phyloP scores from a whole-genome alignment of 2,888 invertebrate genomes.

The Linnaemya vulpina region DNA sequence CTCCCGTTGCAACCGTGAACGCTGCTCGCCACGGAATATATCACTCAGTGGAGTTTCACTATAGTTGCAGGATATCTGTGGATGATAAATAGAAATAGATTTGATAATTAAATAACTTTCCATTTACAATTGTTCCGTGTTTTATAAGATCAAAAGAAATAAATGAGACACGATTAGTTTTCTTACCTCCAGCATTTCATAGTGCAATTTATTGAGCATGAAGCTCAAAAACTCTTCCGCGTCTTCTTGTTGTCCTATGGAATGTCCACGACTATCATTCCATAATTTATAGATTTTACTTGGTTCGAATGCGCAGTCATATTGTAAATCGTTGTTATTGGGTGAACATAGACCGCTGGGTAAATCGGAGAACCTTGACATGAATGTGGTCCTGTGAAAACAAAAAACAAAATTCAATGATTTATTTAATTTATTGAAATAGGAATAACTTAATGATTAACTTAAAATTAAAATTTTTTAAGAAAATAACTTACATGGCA shows the following conservation, averaged over 20 bases:
- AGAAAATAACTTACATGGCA: slow-evolving; percentile 88
- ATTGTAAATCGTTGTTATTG: slow-evolving; percentile 85
- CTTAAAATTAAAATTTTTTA: slow-evolving; percentile 29
- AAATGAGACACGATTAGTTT: not conserved
- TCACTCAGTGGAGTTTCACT: slow-evolving; percentile 95
- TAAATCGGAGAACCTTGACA: slow-evolving; percentile 89
- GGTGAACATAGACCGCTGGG: slow-evolving; percentile 84
- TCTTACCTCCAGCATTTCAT: slow-evolving; percentile 95
- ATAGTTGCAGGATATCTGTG: slow-evolving; percentile 86
- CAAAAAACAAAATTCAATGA: slow-evolving; percentile 4
- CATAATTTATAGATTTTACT: slow-evolving; percentile 92
- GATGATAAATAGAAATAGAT: slow-evolving; percentile 26
- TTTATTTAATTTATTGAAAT: not conserved
- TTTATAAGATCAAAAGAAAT: slow-evolving; percentile 83
- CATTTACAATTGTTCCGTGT: too few relatives aligned
- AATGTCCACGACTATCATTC: slow-evolving; percentile 87
- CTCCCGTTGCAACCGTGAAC: slow-evolving; percentile 91
- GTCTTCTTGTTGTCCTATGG: slow-evolving; percentile 97
- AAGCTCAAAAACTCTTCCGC: slow-evolving; percentile 98
- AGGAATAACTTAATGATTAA: too few relatives aligned
- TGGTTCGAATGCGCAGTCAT: slow-evolving; percentile 94
- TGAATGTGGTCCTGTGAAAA: slow-evolving; percentile 85
- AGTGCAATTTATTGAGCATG: slow-evolving; percentile 95
- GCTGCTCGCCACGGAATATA: slow-evolving; percentile 95
- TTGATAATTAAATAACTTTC: slow-evolving; percentile 83